phyloP scores from a whole-genome alignment of 2,113 vertebrate genomes.

The Drymodes brunneopygia region DNA sequence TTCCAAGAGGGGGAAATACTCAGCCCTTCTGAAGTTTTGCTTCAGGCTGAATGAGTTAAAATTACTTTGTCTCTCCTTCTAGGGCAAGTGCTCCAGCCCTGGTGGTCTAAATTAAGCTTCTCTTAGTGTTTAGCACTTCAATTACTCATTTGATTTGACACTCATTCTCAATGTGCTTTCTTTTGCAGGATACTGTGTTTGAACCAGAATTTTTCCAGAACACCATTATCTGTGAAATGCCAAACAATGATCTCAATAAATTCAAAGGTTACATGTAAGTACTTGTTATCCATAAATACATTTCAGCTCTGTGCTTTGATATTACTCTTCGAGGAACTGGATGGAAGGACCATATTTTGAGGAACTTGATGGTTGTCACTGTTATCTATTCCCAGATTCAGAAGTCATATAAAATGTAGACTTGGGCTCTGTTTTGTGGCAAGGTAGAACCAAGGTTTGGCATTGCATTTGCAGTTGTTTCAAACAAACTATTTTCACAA shows the following conservation, averaged over 20 bases:
- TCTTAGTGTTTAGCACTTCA: neutral
- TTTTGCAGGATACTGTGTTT: conserved; percentile 67
- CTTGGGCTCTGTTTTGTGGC: neutral
- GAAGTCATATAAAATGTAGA: neutral
- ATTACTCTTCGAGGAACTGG: neutral
- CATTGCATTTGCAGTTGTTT: neutral
- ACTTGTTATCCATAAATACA: neutral
- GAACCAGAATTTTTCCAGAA: conserved; percentile 79
- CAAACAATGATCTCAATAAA: conserved; percentile 86
- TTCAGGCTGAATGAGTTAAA: neutral
- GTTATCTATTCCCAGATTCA: neutral
- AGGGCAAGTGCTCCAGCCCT: neutral
- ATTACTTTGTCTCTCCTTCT: neutral
- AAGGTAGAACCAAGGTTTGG: neutral
- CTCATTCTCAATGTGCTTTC: neutral
- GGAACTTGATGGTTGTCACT: neutral
- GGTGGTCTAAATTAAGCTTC: neutral
- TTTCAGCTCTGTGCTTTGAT: neutral
- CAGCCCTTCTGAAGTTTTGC: neutral
- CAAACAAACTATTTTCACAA: neutral
- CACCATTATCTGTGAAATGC: conserved; percentile 85
- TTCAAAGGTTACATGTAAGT: conserved; percentile 91
- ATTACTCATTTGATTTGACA: neutral
- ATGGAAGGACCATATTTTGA: neutral
- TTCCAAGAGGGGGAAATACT: neutral